Evolutionary conservation across 2,888 invertebrate species (phyloP).

Genomic region (Sinhomidia bicolor): DNA sequence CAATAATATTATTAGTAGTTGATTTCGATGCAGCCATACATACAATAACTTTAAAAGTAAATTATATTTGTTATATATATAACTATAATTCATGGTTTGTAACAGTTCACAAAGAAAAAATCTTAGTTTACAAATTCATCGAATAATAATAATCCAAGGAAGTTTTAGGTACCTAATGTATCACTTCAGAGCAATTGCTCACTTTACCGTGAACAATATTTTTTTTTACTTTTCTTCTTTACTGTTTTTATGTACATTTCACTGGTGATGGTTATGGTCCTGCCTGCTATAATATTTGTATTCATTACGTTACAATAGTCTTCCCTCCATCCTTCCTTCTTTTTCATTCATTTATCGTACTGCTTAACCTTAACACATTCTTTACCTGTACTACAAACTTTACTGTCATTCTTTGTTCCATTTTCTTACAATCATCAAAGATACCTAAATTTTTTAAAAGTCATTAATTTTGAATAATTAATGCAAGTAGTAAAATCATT

Average conservation of each 20-base stretch:
- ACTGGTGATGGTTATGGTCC: slow-evolving; percentile 18
- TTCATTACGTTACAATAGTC: too few species aligned
- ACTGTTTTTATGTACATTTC: not conserved
- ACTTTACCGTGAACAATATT: slow-evolving; percentile 54
- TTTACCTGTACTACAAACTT: not conserved
- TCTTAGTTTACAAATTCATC: slow-evolving; percentile 42
- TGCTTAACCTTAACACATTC: not conserved
- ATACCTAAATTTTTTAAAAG: not conserved
- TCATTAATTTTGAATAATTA: not conserved
- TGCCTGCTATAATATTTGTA: not conserved
- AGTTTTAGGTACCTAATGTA: slow-evolving; percentile 75
- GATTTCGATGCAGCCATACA: slow-evolving; percentile 65
- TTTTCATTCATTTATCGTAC: not conserved
- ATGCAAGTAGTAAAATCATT: not conserved
- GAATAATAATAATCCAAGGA: slow-evolving; percentile 58
- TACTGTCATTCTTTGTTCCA: slow-evolving; percentile 48
- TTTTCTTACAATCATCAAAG: not conserved
- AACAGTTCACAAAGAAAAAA: not conserved
- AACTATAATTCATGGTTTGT: slow-evolving; percentile 17
- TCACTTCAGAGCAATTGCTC: slow-evolving; percentile 70
- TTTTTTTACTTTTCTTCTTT: not conserved
- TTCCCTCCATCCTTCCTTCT: not conserved
- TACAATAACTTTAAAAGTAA: slow-evolving; percentile 24
- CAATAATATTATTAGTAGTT: slow-evolving; percentile 23
- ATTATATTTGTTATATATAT: slow-evolving; percentile 36